A percentile compares a stretch with the other conserved stretches of the same genome.
phyloP scores from a whole-genome alignment of 2,113 vertebrate genomes.

The Setophaga kirtlandii region DNA sequence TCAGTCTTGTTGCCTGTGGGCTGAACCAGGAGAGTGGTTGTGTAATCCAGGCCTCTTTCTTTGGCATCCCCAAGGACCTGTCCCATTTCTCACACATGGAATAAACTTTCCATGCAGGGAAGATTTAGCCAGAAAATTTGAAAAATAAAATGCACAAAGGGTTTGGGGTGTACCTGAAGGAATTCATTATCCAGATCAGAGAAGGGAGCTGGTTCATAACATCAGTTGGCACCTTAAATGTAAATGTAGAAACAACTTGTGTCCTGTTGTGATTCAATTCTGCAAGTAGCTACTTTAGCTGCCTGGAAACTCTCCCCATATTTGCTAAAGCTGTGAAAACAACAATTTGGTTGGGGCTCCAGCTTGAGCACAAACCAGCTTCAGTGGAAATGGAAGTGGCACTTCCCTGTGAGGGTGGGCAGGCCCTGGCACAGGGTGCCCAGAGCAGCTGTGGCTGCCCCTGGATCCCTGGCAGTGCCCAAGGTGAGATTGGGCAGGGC shows the following conservation, averaged over 20 bases:
- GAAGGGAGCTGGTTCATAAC: background rate
- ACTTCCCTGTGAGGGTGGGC: background rate
- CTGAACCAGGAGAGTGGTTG: background rate
- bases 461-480: background rate
- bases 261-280: background rate
- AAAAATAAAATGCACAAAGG: background rate
- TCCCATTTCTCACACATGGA: background rate
- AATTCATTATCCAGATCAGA: background rate
- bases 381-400: background rate
- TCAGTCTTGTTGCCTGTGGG: background rate
- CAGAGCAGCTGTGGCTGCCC: background rate
- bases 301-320: background rate
- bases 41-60: background rate
- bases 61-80: background rate
- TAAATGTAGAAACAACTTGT: background rate
- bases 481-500: rapidly evolving
- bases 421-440: background rate
- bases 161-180: background rate
- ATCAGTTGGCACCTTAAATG: background rate
- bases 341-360: background rate
- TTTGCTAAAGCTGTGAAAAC: background rate
- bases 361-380: background rate
- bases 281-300: background rate
- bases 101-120: background rate
- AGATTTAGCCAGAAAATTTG: background rate